These are phyloP conservation scores for Tuberolachnus salignus DNA, from an alignment of 2,888 invertebrate species.

Conservation along the genomic window DNA sequence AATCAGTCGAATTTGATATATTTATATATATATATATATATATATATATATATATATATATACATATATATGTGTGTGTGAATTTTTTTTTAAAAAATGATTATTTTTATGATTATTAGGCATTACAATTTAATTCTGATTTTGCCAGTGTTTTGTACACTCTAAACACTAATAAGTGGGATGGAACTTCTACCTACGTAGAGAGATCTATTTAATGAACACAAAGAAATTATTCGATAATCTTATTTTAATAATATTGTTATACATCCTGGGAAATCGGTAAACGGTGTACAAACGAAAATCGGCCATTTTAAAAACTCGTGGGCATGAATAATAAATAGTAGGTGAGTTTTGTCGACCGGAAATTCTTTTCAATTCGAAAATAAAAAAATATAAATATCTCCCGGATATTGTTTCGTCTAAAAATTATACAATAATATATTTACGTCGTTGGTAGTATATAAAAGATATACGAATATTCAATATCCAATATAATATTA, in stretches of 20 bases:
- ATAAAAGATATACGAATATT: background rate
- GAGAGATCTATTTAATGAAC: slow-evolving; percentile 54
- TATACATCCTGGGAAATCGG: background rate
- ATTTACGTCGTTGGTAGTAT: background rate
- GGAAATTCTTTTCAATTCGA: slow-evolving; percentile 23
- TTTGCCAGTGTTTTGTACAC: slow-evolving; percentile 29
- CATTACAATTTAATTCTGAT: slow-evolving; percentile 34
- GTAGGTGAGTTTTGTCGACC: slow-evolving; percentile 39
- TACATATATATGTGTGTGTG: no score
- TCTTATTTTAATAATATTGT: slow-evolving; percentile 36
- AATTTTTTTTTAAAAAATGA: slow-evolving; percentile 22
- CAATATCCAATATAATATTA: no score
- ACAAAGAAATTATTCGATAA: slow-evolving; percentile 40
- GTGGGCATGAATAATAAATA: slow-evolving; percentile 13
- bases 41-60: slow-evolving; percentile 29
- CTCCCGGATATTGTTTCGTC: slow-evolving; percentile 9
- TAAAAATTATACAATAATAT: slow-evolving; percentile 5
- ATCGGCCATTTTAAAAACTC: slow-evolving; percentile 21
- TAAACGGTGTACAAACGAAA: background rate
- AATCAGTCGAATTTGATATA: slow-evolving; percentile 54
- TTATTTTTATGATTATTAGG: background rate
- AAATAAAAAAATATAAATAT: slow-evolving; percentile 2
- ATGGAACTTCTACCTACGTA: slow-evolving; percentile 46
- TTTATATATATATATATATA: slow-evolving; percentile 1
- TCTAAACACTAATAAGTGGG: slow-evolving; percentile 42